Evolutionary conservation across 2,888 invertebrate genomes (phyloP).

Genomic region (Parochlus steinenii): DNA sequence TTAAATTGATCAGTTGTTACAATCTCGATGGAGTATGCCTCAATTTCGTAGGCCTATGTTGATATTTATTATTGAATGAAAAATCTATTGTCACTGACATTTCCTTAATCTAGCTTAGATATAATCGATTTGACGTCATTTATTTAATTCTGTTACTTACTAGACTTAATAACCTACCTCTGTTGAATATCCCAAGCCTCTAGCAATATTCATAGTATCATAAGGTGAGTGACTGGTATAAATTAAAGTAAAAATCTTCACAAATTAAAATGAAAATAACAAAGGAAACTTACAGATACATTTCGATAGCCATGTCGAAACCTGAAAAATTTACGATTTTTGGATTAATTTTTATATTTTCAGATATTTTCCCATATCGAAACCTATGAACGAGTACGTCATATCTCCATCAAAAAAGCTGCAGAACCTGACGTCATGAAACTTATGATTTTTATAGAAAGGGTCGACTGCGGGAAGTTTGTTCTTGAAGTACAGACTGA

Average conservation of each 20-base stretch:
- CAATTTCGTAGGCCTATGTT: too few species aligned
- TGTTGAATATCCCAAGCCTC: constrained; percentile 19
- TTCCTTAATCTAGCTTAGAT: too few species aligned
- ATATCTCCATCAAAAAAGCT: constrained; percentile 23
- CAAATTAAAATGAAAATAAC: neutral
- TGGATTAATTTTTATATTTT: constrained; percentile 7
- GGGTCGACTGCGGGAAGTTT: neutral
- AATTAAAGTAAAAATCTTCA: constrained; percentile 15
- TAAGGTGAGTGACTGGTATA: constrained; percentile 24
- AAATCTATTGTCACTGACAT: too few species aligned
- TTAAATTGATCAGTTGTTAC: constrained; percentile 19
- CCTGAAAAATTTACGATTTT: neutral
- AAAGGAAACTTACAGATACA: neutral
- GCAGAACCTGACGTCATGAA: constrained; percentile 15
- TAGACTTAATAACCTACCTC: constrained; percentile 20
- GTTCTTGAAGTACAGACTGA: constrained; percentile 1
- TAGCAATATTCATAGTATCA: constrained; percentile 24
- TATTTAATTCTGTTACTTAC: constrained; percentile 23
- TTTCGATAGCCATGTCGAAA: neutral
- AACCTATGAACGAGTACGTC: constrained; percentile 22
- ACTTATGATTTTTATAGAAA: constrained; percentile 6
- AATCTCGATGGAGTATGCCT: constrained; percentile 21
- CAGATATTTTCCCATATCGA: too few species aligned
- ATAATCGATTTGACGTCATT: constrained; percentile 19
- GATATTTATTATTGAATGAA: too few species aligned